Evolutionary conservation across 1,140 invertebrate species (phyloP), one percentile per base, ranked within the genome.

Genomic region (Latrodectus geometricus): DNA sequence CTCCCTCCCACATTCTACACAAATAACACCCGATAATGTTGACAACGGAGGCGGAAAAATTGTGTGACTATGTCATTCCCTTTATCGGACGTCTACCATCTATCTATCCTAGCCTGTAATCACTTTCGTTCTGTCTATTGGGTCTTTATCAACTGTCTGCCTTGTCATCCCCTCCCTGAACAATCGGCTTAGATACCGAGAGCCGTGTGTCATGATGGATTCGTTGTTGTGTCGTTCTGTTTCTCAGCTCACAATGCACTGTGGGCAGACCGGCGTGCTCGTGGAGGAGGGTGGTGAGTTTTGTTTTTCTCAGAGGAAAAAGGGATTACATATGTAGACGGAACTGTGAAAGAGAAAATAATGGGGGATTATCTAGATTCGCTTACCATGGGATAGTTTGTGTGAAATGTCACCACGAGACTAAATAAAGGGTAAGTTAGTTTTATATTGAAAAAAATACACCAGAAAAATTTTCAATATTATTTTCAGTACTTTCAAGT

Each of bases 161-260:
- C 14, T 76, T 76, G 61, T 68, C 61, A 78, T 61, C 66, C 35
- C 20, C 61, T 78, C 61, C 61, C 12, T 56, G 76, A 68, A 78
- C 76, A 78, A 78, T 78, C 76, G 61, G 23, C 23, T 48, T 61
- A 66, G 52, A 77, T 65, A 77, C 56, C 73, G 50, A 75, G 14
- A 50, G 49, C 54, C 54, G 54, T 76, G 74, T 76, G 74, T 68
- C 76, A 78, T 49, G 8, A n/a, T 69, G 68, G 56, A 56, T 35
- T 52, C 74, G 52, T 76, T 76, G 74, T 76, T 76, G 74, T 76
- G 50, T 54, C 52, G 52, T 61, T 76, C 17, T 61, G 54, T 61
- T 61, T 61, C 17, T 20, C 61, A 17, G 9, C 14, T 66, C 61
- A 78, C 61, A 78, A 78, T 78, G 76, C 20, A 61, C 20, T 9